Evolutionary conservation across 2,113 vertebrate species (phyloP), one percentile per base, ranked within the genome.

Genomic region (Dicerorhinus sumatrensis): DNA sequence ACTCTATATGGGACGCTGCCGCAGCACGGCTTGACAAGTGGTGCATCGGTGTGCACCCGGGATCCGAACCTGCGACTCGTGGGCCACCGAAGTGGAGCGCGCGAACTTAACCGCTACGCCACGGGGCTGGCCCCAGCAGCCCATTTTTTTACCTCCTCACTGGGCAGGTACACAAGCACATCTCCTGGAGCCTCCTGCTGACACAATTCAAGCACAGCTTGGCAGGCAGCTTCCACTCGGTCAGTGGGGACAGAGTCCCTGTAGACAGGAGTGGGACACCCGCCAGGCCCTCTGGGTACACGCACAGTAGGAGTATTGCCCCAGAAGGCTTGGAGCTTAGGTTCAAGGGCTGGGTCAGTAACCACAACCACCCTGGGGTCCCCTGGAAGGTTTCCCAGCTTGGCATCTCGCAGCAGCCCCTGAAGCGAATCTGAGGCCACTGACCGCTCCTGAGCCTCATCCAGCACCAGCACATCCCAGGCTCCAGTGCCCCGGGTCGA

Each of bases 381-480:
- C 21, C 92, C 97, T 3, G 91, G 97, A 27, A 92, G 80, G 42
- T 88, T 91, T 56, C 91, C 82, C 62, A 98, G 95, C 4, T 10
- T 95, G 96, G 97, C 56, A 0, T 99, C 99, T 69, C 99, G 99
- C 56, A 99, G 99, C 96, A 99, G 98, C 23, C 99, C 99, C 94
- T 99, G 99, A 51, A 99, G 99, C 25, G 99, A 99, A 9, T 99
- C 99, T 0, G 99, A 99, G 96, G 99, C 98, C 77, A 99, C 98
- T 0, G 99, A 99, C 14, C 99, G 99, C 97, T 99, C 99, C 98
- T 99, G 99, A 0, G 96, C 98, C 98, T 99, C 99, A 3, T 99
- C 99, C 98, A 99, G 87, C 51, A 99, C 99, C 93, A 99, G 98
- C 3, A 99, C 98, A 0, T 99, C 98, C 1, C 99, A 99, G 98